Percentiles rank a stretch among this genome's conserved stretches.
Evolutionary conservation across 1,140 invertebrate species (phyloP).

Genomic region (Aphidius ervi): DNA sequence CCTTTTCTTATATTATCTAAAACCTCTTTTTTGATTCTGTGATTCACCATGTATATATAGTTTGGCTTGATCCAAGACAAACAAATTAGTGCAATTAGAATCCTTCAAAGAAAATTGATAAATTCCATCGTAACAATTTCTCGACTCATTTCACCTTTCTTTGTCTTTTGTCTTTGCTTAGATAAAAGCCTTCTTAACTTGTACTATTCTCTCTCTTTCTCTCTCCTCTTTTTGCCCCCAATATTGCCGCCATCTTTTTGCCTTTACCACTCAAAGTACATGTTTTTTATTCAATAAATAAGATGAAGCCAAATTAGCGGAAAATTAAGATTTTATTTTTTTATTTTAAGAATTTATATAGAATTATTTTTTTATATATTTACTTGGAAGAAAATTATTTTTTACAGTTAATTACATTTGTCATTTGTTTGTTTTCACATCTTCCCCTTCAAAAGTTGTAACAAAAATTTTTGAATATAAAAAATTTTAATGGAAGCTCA

Average conservation of each 20-base stretch:
- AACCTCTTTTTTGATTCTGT: slow-evolving; percentile 13
- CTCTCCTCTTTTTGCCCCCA: neutral
- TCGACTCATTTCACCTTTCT: slow-evolving; percentile 49
- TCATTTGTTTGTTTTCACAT: too few species aligned
- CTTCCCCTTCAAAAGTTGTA: too few species aligned
- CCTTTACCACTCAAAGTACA: neutral
- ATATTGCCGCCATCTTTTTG: too few species aligned
- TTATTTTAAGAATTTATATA: slow-evolving; percentile 17
- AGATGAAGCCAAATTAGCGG: slow-evolving; percentile 33
- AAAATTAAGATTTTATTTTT: slow-evolving; percentile 44
- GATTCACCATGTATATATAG: slow-evolving; percentile 1
- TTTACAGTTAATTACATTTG: too few species aligned
- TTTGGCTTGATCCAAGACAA: slow-evolving; percentile 36
- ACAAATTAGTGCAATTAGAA: slow-evolving; percentile 56
- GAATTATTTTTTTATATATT: too few species aligned
- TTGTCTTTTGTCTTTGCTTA: slow-evolving; percentile 9
- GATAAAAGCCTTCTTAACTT: slow-evolving; percentile 9
- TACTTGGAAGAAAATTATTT: too few species aligned
- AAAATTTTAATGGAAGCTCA: too few species aligned
- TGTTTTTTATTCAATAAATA: slow-evolving; percentile 32
- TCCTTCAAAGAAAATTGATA: slow-evolving; percentile 55
- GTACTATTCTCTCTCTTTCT: neutral
- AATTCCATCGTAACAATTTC: slow-evolving; percentile 54
- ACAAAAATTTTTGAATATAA: too few species aligned
- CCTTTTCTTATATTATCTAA: too few species aligned